These are phyloP conservation scores for Acrobasis repandana DNA, from an alignment of 2,888 invertebrate genomes.

Conservation along the genomic window DNA sequence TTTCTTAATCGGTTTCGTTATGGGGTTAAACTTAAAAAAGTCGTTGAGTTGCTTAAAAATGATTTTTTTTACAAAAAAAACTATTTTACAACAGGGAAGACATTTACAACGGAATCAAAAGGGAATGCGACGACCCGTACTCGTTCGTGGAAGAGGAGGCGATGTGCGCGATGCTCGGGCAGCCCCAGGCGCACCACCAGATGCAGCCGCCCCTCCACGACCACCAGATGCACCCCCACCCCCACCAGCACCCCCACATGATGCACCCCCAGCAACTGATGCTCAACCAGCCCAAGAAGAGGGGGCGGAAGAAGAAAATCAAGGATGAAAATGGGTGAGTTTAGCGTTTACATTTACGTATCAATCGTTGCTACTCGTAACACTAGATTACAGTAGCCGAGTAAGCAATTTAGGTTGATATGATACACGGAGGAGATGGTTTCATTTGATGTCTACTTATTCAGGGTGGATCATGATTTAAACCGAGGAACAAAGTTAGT, in stretches of 20 bases:
- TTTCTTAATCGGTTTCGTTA: too few species aligned
- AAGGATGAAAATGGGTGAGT: constrained; percentile 85
- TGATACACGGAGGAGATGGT: too few species aligned
- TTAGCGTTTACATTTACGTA: not conserved
- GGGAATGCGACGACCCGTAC: constrained; percentile 90
- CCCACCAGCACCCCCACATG: constrained; percentile 58
- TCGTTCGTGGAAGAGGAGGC: constrained; percentile 93
- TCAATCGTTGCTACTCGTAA: too few species aligned
- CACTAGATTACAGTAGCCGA: too few species aligned
- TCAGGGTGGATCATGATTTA: too few species aligned
- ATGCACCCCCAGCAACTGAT: constrained; percentile 72
- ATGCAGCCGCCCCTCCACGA: constrained; percentile 52
- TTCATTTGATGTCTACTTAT: too few species aligned
- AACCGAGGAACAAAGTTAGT: too few species aligned
- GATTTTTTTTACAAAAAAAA: not conserved
- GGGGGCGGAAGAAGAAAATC: constrained; percentile 93
- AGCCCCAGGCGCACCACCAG: constrained; percentile 54
- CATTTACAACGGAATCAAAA: constrained; percentile 76
- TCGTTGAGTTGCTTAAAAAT: not conserved
- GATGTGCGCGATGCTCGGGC: constrained; percentile 82
- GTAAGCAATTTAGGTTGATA: too few species aligned
- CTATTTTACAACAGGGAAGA: constrained; percentile 43
- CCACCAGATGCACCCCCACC: constrained; percentile 64
- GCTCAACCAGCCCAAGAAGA: constrained; percentile 88
- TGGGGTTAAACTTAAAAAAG: too few species aligned